Evolutionary conservation across 1,140 invertebrate genomes (phyloP).

Genomic region (Sitobion miscanthi): DNA sequence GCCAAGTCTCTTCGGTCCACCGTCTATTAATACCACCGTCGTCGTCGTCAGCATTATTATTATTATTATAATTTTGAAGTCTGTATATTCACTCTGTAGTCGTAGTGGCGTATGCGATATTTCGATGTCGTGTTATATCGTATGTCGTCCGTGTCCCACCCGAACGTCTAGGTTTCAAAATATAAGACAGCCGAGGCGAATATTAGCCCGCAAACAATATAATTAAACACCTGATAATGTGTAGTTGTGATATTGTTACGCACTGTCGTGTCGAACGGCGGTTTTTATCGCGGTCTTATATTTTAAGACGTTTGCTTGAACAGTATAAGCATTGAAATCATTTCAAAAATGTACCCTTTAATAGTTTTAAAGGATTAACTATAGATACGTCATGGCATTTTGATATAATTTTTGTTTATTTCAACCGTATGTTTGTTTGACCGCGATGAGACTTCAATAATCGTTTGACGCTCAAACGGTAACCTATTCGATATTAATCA

Average conservation of each 20-base stretch:
- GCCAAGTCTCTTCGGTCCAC: background rate
- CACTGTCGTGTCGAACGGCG: too few species aligned
- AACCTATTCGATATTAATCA: background rate
- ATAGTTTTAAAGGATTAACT: too few species aligned
- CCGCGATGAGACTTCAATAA: background rate
- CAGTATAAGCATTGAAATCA: background rate
- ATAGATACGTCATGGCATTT: background rate
- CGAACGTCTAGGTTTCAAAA: background rate
- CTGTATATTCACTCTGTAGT: background rate
- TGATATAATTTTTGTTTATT: background rate
- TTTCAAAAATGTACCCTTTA: background rate
- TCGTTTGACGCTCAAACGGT: accelerated
- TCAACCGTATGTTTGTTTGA: background rate
- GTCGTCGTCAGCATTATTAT: background rate
- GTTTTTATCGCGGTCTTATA: too few species aligned
- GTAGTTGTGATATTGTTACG: too few species aligned
- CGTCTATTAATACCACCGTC: background rate
- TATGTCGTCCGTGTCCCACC: background rate
- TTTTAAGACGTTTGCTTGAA: too few species aligned
- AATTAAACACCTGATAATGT: too few species aligned
- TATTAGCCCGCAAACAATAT: too few species aligned
- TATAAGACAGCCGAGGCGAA: too few species aligned
- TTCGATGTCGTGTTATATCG: background rate
- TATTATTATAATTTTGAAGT: background rate
- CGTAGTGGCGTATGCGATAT: too few species aligned